A percentile compares a stretch with the other conserved stretches of the same genome.
Evolutionary conservation across 1,140 invertebrate species (phyloP).

Genomic region (Trichonephila clavata): DNA sequence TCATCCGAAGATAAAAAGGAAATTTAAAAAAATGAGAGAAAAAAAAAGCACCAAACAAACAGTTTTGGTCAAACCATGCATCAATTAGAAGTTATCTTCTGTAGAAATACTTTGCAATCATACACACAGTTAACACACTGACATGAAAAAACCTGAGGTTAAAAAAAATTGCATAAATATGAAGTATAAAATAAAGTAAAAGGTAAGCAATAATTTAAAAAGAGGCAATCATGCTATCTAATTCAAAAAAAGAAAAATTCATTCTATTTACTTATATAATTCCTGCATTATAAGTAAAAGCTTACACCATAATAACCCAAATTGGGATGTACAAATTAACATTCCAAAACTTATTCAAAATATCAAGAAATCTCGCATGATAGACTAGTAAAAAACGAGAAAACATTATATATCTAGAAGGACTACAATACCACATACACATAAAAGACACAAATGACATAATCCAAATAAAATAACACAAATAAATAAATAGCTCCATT

Average conservation of each 20-base stretch:
- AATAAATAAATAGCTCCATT: constrained; percentile 54
- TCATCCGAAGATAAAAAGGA: constrained; percentile 37
- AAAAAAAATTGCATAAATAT: constrained; percentile 49
- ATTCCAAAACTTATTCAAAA: constrained; percentile 44
- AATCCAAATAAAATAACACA: neutral
- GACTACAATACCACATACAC: constrained; percentile 24
- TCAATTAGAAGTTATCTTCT: neutral
- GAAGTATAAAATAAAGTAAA: neutral
- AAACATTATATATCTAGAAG: constrained; percentile 30
- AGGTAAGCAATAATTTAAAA: neutral
- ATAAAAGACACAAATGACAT: neutral
- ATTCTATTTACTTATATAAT: neutral
- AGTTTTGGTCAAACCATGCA: constrained; percentile 32
- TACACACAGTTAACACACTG: neutral
- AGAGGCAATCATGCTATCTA: neutral
- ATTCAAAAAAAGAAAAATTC: neutral
- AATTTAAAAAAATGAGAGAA: neutral
- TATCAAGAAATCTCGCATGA: neutral
- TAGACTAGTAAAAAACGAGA: constrained; percentile 42
- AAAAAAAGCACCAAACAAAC: constrained; percentile 53
- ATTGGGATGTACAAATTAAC: constrained; percentile 13
- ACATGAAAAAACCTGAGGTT: constrained; percentile 42
- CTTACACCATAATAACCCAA: neutral
- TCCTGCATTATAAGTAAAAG: neutral
- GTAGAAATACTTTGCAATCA: neutral